Evolutionary conservation across 1,140 invertebrate genomes (phyloP).

Genomic region (Pseudomyrmex flavicornis): DNA sequence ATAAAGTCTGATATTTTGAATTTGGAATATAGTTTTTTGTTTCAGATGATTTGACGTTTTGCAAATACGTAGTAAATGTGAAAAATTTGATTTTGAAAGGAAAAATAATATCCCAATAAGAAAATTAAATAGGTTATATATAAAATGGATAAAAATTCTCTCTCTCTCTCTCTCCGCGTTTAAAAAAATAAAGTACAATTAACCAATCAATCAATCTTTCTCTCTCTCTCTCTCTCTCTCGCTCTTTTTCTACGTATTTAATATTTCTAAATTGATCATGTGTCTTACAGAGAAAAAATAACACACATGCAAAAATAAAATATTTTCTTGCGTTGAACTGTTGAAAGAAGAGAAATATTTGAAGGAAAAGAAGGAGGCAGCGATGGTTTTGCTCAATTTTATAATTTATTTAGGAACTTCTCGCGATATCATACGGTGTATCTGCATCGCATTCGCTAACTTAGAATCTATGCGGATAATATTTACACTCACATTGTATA

Average conservation of each 20-base stretch:
- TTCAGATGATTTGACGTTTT: neutral
- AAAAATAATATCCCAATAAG: too few relatives aligned
- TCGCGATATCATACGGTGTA: slow-evolving; percentile 75
- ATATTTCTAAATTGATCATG: neutral
- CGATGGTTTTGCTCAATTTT: slow-evolving; percentile 58
- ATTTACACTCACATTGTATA: slow-evolving; percentile 75
- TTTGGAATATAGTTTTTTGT: neutral
- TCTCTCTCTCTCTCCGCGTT: too few relatives aligned
- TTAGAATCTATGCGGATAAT: slow-evolving; percentile 75
- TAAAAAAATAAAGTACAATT: neutral
- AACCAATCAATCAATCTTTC: neutral
- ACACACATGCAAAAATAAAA: neutral
- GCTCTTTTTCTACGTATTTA: neutral
- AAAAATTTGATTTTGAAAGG: too few relatives aligned
- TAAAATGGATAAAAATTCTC: neutral
- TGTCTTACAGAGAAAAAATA: neutral
- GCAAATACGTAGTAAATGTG: too few relatives aligned
- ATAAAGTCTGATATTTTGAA: slow-evolving; percentile 31
- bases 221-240: too few relatives aligned
- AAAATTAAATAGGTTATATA: too few relatives aligned
- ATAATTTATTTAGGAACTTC: slow-evolving; percentile 83
- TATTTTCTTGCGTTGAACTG: neutral
- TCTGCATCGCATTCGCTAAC: slow-evolving; percentile 76
- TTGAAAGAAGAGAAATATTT: neutral
- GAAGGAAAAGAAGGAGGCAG: slow-evolving; percentile 24